Conservation (phyloP, 1,140 invertebrate genomes). For the Leptonema lineaticorne region DNA sequence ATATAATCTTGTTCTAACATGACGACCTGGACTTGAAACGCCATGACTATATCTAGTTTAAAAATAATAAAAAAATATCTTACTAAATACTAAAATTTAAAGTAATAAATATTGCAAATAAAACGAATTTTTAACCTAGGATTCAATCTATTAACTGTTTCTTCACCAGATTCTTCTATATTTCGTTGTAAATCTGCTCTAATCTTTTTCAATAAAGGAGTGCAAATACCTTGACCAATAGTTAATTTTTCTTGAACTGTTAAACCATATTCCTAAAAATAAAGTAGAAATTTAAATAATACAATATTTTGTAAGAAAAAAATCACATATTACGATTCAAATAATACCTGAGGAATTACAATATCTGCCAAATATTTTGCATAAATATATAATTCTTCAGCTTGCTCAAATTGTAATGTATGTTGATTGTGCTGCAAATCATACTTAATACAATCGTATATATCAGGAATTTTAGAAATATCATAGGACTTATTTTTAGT, state of each 20-base stretch:
- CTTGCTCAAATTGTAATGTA: conserved; percentile 89
- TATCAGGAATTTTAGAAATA: conserved; percentile 99
- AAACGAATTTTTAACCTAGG: conserved; percentile 65
- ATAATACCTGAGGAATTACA: conserved; percentile 98
- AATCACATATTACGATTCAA: conserved; percentile 33
- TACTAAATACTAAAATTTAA: neutral
- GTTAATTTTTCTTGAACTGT: conserved; percentile 94
- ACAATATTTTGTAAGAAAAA: conserved; percentile 2
- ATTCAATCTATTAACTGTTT: conserved; percentile 93
- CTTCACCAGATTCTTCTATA: conserved; percentile 83
- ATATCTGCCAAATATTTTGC: conserved; percentile 96
- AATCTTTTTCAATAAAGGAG: conserved; percentile 95
- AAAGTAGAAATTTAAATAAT: conserved; percentile 14
- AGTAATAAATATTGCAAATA: neutral
- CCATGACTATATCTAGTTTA: conserved; percentile 96
- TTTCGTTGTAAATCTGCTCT: conserved; percentile 92
- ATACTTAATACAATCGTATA: conserved; percentile 99
- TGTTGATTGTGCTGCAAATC: conserved; percentile 98
- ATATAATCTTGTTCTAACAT: conserved; percentile 95
- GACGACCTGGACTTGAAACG: conserved; percentile 94
- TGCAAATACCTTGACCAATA: conserved; percentile 97
- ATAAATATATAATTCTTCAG: conserved; percentile 93
- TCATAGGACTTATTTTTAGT: conserved; percentile 92
- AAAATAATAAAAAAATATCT: conserved; percentile 19
- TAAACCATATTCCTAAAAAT: conserved; percentile 89